Evolutionary conservation across 2,797 vertebrate genomes (phyloP).

Genomic region (Schizopygopsis malacanthus): DNA sequence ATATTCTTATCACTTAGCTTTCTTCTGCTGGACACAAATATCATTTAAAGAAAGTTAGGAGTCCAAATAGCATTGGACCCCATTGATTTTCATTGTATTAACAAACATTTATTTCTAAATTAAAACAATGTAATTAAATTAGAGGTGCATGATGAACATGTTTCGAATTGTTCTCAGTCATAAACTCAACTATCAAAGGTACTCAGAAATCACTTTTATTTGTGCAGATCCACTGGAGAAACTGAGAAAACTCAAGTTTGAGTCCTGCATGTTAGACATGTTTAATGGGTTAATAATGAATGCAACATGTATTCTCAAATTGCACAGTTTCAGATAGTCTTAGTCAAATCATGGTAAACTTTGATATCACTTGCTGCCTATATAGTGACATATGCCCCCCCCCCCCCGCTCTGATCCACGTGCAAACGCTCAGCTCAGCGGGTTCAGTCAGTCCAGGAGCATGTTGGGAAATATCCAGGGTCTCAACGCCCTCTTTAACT

Average conservation of each 20-base stretch:
- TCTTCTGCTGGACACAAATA: not conserved
- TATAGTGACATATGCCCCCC: not conserved
- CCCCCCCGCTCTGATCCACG: not conserved
- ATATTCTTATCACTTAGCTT: not conserved
- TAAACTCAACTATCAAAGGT: not conserved
- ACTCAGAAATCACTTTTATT: too few relatives aligned
- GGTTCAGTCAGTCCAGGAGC: not conserved
- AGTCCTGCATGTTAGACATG: not conserved
- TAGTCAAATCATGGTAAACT: too few relatives aligned
- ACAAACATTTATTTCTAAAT: too few relatives aligned
- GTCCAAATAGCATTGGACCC: not conserved
- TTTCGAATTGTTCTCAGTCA: too few relatives aligned
- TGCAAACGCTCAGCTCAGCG: not conserved
- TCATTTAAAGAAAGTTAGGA: not conserved
- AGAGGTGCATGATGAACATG: not conserved
- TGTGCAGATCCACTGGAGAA: too few relatives aligned
- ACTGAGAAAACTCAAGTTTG: too few relatives aligned
- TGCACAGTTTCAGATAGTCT: not conserved
- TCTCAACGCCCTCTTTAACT: not conserved
- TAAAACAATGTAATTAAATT: not conserved
- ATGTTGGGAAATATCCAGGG: constrained; percentile 22
- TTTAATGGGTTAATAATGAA: not conserved
- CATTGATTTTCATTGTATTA: not conserved
- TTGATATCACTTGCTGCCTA: not conserved
- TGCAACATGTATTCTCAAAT: not conserved